Evolutionary conservation across 2,797 vertebrate species (phyloP).

Genomic region (Anguilla megastoma): DNA sequence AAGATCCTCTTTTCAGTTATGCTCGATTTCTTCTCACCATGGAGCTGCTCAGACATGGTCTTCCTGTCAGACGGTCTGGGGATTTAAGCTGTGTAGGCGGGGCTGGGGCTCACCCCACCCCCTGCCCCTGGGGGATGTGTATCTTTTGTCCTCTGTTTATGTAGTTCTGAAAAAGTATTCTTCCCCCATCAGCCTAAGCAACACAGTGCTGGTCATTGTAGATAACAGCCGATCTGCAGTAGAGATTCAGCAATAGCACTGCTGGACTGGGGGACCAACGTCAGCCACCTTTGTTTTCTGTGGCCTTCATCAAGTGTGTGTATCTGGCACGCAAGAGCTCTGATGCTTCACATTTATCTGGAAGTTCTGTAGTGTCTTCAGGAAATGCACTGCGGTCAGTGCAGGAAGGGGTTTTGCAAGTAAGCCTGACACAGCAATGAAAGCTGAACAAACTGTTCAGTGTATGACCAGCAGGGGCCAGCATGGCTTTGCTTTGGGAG

Average conservation of each 20-base stretch:
- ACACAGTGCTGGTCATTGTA: neutral
- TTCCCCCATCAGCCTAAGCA: neutral
- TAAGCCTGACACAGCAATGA: neutral
- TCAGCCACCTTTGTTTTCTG: neutral
- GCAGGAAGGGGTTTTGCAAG: neutral
- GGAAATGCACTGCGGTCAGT: slow-evolving; percentile 11
- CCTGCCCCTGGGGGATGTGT: slow-evolving; percentile 71
- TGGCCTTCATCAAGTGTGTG: slow-evolving; percentile 3
- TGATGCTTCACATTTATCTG: slow-evolving; percentile 7
- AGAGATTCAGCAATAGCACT: neutral
- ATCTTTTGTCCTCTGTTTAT: slow-evolving; percentile 57
- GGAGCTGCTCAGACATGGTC: slow-evolving; percentile 74
- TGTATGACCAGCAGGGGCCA: neutral
- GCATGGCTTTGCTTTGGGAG: neutral
- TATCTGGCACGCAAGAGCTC: neutral
- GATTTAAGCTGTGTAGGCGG: slow-evolving; percentile 73
- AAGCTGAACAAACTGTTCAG: too few species aligned
- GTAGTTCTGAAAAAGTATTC: neutral
- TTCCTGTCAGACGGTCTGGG: slow-evolving; percentile 77
- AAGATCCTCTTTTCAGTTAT: slow-evolving; percentile 18
- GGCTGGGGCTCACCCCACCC: slow-evolving; percentile 54
- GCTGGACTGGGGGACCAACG: neutral
- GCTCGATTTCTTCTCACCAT: slow-evolving; percentile 66
- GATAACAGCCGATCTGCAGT: slow-evolving; percentile 5
- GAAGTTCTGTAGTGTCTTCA: neutral